phyloP scores from a whole-genome alignment of 2,113 vertebrate species.

The Nothocercus julius region DNA sequence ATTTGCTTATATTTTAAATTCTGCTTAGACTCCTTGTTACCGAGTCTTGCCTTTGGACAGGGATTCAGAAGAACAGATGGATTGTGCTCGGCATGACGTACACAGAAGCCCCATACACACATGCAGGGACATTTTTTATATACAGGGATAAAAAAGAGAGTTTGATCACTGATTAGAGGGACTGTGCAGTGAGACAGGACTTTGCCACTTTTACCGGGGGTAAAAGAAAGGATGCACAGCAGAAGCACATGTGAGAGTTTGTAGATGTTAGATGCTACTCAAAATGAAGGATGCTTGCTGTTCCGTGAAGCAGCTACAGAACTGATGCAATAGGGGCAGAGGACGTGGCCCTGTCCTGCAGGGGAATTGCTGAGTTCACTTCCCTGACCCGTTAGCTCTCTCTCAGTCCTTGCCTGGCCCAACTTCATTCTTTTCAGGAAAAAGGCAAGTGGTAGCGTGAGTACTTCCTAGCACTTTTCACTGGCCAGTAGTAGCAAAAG shows the following conservation, averaged over 20 bases:
- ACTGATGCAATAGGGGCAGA: background rate
- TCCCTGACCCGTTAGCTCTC: background rate
- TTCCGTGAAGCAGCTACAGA: background rate
- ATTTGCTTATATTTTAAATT: background rate
- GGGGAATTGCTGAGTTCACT: no score
- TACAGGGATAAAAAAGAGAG: background rate
- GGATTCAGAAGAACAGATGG: background rate
- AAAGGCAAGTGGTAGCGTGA: background rate
- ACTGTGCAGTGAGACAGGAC: accelerated
- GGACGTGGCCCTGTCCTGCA: background rate
- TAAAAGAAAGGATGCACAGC: background rate
- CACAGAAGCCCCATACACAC: background rate
- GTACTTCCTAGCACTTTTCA: background rate
- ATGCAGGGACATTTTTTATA: background rate
- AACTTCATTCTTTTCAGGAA: background rate
- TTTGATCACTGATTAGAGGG: background rate
- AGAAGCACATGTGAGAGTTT: background rate
- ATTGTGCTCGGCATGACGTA: background rate
- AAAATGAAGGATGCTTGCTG: background rate
- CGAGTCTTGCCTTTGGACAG: accelerated
- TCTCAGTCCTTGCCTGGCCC: background rate
- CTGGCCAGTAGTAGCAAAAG: background rate
- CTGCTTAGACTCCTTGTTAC: background rate
- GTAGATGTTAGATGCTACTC: background rate
- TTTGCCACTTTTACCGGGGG: background rate